phyloP scores from a whole-genome alignment of 2,113 vertebrate genomes.

The Atherinomorus stipes region DNA sequence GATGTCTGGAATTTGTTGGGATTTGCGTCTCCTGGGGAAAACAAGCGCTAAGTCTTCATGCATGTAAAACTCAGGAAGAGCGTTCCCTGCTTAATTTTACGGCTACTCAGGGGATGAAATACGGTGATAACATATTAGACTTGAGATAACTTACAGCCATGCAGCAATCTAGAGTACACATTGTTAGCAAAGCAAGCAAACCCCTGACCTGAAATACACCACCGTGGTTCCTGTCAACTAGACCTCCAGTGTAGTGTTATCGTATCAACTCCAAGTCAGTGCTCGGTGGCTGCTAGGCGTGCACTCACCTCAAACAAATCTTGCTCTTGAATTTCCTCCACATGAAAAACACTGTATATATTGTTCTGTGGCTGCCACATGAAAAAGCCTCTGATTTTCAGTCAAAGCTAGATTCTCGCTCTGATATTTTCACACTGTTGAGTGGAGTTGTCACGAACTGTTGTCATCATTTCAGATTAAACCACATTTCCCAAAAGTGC shows the following conservation, averaged over 20 bases:
- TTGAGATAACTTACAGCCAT: constrained; percentile 7
- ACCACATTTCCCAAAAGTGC: constrained; percentile 18
- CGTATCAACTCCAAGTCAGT: constrained; percentile 3
- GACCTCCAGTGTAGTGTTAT: constrained; percentile 6
- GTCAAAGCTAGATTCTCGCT: constrained; percentile 18
- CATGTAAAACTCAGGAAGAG: constrained; percentile 19
- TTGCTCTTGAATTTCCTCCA: constrained; percentile 37
- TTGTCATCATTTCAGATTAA: constrained; percentile 22
- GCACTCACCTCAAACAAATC: constrained; percentile 38
- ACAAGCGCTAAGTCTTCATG: constrained; percentile 17
- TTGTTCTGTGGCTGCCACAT: background rate
- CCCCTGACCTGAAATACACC: background rate
- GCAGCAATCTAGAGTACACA: background rate
- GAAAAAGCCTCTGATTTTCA: constrained; percentile 17
- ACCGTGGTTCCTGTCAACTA: background rate
- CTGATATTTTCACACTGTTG: constrained; percentile 2
- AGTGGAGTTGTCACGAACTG: constrained; percentile 6
- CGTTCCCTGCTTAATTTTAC: constrained; percentile 13
- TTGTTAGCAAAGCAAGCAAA: constrained; percentile 26
- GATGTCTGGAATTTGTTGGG: constrained; percentile 28
- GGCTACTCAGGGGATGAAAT: constrained; percentile 13
- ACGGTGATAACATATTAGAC: constrained; percentile 10
- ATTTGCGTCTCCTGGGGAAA: constrained; percentile 29
- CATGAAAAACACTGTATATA: constrained; percentile 16
- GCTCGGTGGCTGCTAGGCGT: background rate